Conservation (phyloP, 2,113 vertebrate species). For the Zingel zingel region DNA sequence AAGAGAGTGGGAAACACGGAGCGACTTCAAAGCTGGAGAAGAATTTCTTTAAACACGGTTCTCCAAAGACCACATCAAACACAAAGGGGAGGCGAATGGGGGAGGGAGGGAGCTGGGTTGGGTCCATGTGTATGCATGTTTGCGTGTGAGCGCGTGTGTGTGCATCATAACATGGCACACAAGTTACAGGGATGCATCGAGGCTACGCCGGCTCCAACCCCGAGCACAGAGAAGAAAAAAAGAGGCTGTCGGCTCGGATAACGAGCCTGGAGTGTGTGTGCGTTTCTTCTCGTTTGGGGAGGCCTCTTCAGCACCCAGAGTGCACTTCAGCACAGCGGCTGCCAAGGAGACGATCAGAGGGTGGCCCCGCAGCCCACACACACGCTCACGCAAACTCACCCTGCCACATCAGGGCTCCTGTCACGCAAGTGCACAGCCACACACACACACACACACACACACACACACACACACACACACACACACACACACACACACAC, state of each 20-base stretch:
- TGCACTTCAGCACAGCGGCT: constrained; percentile 72
- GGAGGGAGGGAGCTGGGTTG: constrained; percentile 26
- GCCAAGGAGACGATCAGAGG: constrained; percentile 80
- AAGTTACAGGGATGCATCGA: constrained; percentile 68
- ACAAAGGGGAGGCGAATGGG: constrained; percentile 45
- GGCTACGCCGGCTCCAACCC: constrained; percentile 60
- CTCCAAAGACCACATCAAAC: constrained; percentile 87
- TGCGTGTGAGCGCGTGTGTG: constrained; percentile 3
- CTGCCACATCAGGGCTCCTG: constrained; percentile 60
- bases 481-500: constrained; percentile 32
- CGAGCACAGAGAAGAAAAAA: constrained; percentile 54
- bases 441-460: constrained; percentile 34
- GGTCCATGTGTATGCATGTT: constrained; percentile 21
- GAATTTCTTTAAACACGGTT: constrained; percentile 82
- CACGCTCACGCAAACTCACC: constrained; percentile 78
- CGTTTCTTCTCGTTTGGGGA: constrained; percentile 59
- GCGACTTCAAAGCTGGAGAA: constrained; percentile 83
- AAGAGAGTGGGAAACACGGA: constrained; percentile 71
- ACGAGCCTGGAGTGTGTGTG: constrained; percentile 65
- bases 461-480: constrained; percentile 28
- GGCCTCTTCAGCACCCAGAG: constrained; percentile 75
- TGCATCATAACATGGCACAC: constrained; percentile 52
- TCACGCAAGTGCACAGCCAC: constrained; percentile 30
- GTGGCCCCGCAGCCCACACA: constrained; percentile 78
- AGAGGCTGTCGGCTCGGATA: constrained; percentile 78